These are phyloP conservation scores for Cyclargus thomasi DNA, from an alignment of 1,140 invertebrate species.

Conservation along the genomic window DNA sequence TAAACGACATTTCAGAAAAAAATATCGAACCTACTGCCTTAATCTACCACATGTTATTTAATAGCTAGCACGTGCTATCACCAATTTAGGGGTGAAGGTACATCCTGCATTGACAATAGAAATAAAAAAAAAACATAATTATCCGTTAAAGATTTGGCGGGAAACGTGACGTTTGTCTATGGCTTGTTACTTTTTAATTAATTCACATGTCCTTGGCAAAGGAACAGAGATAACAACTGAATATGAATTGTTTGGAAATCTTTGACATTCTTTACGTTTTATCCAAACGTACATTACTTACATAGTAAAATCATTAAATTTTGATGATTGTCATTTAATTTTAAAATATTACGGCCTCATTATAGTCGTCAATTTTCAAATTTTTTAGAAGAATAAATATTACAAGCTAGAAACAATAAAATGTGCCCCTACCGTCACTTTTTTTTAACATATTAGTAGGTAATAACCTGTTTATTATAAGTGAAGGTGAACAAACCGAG, in stretches of 20 bases:
- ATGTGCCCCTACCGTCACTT: too few relatives aligned
- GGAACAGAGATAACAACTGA: neutral
- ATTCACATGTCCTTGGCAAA: constrained; percentile 1
- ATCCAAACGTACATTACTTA: too few relatives aligned
- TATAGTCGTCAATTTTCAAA: too few relatives aligned
- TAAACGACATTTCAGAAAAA: constrained; percentile 6
- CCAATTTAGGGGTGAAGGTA: neutral
- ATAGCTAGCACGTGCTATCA: constrained; percentile 9
- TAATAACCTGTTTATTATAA: constrained; percentile 5
- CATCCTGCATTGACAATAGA: constrained; percentile 13
- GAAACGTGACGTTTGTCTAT: constrained; percentile 8
- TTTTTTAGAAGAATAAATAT: too few relatives aligned
- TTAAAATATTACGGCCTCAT: too few relatives aligned
- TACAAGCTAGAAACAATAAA: too few relatives aligned
- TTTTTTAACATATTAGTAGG: neutral
- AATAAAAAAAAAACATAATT: neutral
- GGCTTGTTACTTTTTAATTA: constrained; percentile 6
- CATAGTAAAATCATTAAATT: too few relatives aligned
- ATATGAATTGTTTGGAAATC: constrained; percentile 1
- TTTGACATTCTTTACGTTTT: neutral
- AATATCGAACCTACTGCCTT: neutral
- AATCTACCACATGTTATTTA: constrained; percentile 13
- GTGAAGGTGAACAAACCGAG: constrained; percentile 33
- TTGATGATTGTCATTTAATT: too few relatives aligned
- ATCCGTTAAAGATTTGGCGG: constrained; percentile 12